Evolutionary conservation across 35 echinoderm and acorn worm species (phyloP).

Genomic region (Apostichopus californicus): DNA sequence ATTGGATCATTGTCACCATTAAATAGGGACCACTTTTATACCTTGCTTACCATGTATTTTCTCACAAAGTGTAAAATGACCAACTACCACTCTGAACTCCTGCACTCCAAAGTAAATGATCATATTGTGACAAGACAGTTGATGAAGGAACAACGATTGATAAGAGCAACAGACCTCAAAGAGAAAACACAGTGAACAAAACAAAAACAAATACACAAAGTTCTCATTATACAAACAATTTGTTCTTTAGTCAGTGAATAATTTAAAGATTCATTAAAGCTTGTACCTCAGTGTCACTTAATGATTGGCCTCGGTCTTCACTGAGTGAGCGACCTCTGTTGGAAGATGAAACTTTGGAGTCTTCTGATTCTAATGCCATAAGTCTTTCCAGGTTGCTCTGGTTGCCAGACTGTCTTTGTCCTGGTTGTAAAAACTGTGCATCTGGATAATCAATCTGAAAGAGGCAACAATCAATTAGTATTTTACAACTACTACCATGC

Average conservation of each 20-base stretch:
- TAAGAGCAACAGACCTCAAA: neutral
- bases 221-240: neutral
- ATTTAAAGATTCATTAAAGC: neutral
- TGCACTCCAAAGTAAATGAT: neutral
- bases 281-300: slow-evolving; percentile 47
- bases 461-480: neutral
- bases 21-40: too few relatives aligned
- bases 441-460: slow-evolving; percentile 99
- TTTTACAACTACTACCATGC: too few relatives aligned
- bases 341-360: slow-evolving; percentile 73
- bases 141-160: neutral
- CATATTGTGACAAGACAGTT: neutral
- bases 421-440: slow-evolving; percentile 86
- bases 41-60: too few relatives aligned
- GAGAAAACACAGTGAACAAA: neutral
- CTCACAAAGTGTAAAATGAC: too few relatives aligned
- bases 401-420: slow-evolving; percentile 91
- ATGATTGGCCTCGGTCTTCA: slow-evolving; percentile 75
- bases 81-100: too few relatives aligned
- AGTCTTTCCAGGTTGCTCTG: slow-evolving; percentile 87
- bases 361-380: slow-evolving; percentile 93
- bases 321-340: slow-evolving; percentile 83
- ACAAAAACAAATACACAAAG: neutral
- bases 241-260: neutral
- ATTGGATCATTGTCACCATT: too few relatives aligned